These are phyloP conservation scores for Morpho deidamia DNA, from an alignment of 2,888 invertebrate species.

Conservation along the genomic window DNA sequence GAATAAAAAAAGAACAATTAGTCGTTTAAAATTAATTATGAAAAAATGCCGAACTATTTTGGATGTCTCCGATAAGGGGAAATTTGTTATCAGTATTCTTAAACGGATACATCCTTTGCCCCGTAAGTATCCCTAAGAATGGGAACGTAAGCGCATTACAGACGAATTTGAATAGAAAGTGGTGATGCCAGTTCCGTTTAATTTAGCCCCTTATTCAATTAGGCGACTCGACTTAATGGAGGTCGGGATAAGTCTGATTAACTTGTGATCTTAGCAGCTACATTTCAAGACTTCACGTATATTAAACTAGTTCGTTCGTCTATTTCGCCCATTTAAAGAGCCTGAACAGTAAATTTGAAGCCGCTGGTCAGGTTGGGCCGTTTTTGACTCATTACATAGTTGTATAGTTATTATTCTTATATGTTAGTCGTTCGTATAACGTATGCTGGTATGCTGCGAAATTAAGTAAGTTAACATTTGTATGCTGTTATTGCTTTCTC, in stretches of 20 bases:
- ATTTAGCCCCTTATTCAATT: slow-evolving; percentile 75
- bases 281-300: background rate
- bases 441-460: too few species aligned
- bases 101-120: background rate
- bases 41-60: too few species aligned
- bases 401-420: too few species aligned
- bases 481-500: too few species aligned
- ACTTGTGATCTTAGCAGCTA: slow-evolving; percentile 56
- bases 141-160: slow-evolving; percentile 39
- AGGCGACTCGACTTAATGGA: slow-evolving; percentile 67
- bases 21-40: too few species aligned
- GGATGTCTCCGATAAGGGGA: too few species aligned
- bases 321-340: background rate
- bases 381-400: too few species aligned
- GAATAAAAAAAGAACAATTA: too few species aligned
- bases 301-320: background rate
- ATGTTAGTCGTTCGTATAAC: too few species aligned
- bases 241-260: slow-evolving; percentile 70
- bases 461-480: too few species aligned
- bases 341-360: too few species aligned
- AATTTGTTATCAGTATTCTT: background rate
- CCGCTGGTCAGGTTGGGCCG: too few species aligned
- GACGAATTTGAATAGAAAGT: slow-evolving; percentile 74
- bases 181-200: slow-evolving; percentile 63
- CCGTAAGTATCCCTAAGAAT: slow-evolving; percentile 32